phyloP scores from a whole-genome alignment of 2,797 vertebrate genomes.

The Oreochromis mossambicus region DNA sequence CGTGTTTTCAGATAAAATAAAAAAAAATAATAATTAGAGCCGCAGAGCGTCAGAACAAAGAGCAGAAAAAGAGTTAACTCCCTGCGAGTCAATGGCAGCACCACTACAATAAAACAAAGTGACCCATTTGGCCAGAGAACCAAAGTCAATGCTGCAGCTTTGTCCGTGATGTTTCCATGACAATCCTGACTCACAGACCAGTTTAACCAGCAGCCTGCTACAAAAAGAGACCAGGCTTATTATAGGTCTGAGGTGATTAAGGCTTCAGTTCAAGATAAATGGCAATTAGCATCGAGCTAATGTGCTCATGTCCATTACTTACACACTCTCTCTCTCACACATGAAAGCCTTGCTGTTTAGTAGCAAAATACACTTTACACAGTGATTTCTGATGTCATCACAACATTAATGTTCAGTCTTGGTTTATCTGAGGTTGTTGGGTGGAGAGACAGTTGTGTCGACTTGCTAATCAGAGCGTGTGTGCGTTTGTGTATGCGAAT shows the following conservation, averaged over 20 bases:
- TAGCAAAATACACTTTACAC: background rate
- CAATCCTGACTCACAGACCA: background rate
- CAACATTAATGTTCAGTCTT: background rate
- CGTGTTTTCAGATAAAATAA: background rate
- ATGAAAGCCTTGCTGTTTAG: background rate
- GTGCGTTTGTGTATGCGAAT: fast-evolving
- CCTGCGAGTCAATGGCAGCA: background rate
- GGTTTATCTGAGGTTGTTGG: background rate
- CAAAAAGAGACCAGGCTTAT: background rate
- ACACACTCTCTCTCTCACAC: background rate
- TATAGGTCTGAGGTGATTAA: background rate
- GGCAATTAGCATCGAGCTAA: constrained; percentile 3
- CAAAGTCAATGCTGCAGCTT: background rate
- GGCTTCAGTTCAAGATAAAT: background rate
- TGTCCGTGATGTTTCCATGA: constrained; percentile 29
- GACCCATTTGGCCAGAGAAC: background rate
- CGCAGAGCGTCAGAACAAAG: background rate
- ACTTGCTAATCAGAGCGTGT: background rate
- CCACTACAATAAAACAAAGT: background rate
- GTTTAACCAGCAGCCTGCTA: background rate
- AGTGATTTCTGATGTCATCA: background rate
- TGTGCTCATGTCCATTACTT: background rate
- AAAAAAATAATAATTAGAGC: background rate
- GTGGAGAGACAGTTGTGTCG: background rate
- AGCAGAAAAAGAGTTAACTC: background rate